Base-by-base conservation (phyloP, 2,797 vertebrate species). In the Ciconia nigra region DNA sequence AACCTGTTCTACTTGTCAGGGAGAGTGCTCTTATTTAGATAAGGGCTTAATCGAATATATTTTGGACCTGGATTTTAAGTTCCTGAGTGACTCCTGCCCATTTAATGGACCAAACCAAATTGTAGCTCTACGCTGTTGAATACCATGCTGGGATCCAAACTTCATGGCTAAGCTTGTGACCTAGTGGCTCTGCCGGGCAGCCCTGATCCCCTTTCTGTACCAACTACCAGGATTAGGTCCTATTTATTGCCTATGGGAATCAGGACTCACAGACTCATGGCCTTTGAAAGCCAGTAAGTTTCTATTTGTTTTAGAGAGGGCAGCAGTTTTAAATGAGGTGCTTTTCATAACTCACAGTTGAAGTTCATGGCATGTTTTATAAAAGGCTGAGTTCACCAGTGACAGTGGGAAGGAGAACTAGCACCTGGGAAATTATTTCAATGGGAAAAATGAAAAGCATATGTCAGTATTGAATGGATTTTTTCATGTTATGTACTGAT, bases 81-180 rank as follows among this genome's bases (percentile, higher is more conserved):
- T 93, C 37, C 33, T 33, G 20, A 37, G 46, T n/a, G 39, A 37
- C 19, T 79, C 35, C 37, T 57, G 59, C 18, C 35, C 41, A 10
- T 73, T 10, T 25, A 76, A 69, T 2, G 15, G 24, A 7, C 31
- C 35, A 77, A 80, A 85, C 6, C 24, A 65, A 54, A 35, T 59
- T 35, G 25, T 20, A 58, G 24, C 21, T 19, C 29, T 57, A 4
- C 0, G 0, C 9, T 44, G 7, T 13, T 73, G 41, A 79, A 65
- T 16, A 15, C 29, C 62, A 24, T 8, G 26, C 8, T 46, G 52
- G 15, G 13, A 59, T 62, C 19, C 47, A 73, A 54, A 62, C 4
- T n/a, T 54, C 35, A 35, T 5, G 3, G 26, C 24, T 44, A 8
- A 7, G 5, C 57, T 39, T 87, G 46, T 39, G 74, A 37, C 16